Base-by-base conservation (phyloP, 2,888 invertebrate genomes). In the Phyllotreta cruciferae region DNA sequence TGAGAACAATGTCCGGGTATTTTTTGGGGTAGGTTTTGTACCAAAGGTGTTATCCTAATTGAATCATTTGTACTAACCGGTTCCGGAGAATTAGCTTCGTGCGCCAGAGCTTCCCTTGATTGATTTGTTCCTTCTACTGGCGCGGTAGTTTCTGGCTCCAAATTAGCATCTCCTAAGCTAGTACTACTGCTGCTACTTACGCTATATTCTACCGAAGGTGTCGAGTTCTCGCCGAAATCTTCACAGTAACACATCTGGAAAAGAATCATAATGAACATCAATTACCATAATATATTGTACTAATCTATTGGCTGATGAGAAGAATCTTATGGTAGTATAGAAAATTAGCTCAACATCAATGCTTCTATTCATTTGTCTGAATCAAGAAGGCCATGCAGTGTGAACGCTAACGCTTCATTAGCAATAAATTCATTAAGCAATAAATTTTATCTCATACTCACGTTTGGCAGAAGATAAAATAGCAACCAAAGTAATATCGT, bases 61-160 rank as follows among this genome's bases (percentile, higher is more conserved):
- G n/a, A n/a, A n/a, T n/a, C n/a, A n/a, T n/a, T 24, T 24, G 8
- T 8, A 84, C 89, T 89, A 80, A 91, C 91, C 71, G 90, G 87
- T 75, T 91, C 90, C 76, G 89, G 89, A 78, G 90, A 89, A 75
- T 89, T 91, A 71, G 90, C 89, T 74, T 91, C 91, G 64, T 89
- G 87, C 67, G 88, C 86, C 37, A 91, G 82, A 0, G 90, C 88
- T 77, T 91, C 91, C 77, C 90, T 85, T 2, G 90, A 89, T 38
- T 77, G 77, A 73, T 81, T 81, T 10, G 64, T 60, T 9, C 66
- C 58, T 42, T 72, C 71, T 44, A 65, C 37, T 36, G 62, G 24
- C 4, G 63, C 60, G 24, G 70, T 66, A 4, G 67, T 71, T 58
- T 72, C 69, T 9, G 70, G 62, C 24, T 63, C 58, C 34, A 54